phyloP scores from a whole-genome alignment of 2,888 invertebrate genomes.

The Aleiodes testaceus region DNA sequence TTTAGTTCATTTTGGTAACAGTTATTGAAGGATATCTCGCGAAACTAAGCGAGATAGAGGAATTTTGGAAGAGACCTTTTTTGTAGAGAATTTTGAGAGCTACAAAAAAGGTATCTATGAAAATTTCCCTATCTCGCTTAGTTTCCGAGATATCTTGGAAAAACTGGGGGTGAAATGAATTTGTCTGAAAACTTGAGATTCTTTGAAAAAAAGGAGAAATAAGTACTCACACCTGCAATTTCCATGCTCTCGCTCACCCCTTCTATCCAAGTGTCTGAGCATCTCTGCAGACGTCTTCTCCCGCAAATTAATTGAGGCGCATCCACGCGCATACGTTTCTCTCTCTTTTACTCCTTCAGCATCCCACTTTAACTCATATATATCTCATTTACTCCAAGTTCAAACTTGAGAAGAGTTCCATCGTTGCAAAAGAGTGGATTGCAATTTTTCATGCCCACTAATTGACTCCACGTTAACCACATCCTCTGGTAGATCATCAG shows the following conservation, averaged over 20 bases:
- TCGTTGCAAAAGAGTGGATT: conserved; percentile 22
- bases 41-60: too few species aligned
- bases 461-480: conserved; percentile 26
- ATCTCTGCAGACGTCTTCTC: conserved; percentile 49
- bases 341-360: conserved; percentile 43
- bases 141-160: too few species aligned
- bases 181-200: too few species aligned
- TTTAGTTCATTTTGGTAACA: too few species aligned
- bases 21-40: too few species aligned
- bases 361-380: conserved; percentile 14
- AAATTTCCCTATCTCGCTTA: too few species aligned
- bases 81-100: too few species aligned
- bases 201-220: too few species aligned
- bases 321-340: conserved; percentile 55
- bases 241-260: conserved; percentile 41
- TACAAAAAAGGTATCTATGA: too few species aligned
- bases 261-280: conserved; percentile 38
- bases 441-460: conserved; percentile 33
- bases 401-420: conserved; percentile 5
- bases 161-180: too few species aligned
- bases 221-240: conserved; percentile 35
- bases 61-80: too few species aligned
- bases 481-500: conserved; percentile 25
- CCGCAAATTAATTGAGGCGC: conserved; percentile 64
- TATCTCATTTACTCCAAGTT: not conserved